These are phyloP conservation scores for Noctua comes DNA, from an alignment of 2,888 invertebrate species.

Conservation along the genomic window DNA sequence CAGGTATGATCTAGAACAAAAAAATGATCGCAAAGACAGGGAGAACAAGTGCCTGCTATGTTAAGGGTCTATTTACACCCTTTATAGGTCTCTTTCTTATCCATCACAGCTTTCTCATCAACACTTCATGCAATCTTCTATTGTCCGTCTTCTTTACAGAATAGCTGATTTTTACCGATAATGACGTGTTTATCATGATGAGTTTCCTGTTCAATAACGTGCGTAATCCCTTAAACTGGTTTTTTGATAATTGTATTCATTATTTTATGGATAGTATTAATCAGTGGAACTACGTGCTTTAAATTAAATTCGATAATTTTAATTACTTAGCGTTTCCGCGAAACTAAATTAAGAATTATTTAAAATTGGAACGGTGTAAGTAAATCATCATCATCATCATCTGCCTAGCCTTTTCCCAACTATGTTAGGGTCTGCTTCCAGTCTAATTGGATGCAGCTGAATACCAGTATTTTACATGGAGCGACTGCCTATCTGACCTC, in stretches of 20 bases:
- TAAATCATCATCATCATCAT: neutral
- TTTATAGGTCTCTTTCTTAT: neutral
- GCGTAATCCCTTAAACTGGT: neutral
- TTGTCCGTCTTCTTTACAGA: neutral
- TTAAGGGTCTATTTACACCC: too few species aligned
- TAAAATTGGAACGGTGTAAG: neutral
- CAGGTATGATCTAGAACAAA: too few species aligned
- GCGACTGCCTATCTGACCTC: too few species aligned
- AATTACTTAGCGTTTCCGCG: neutral
- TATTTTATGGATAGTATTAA: neutral
- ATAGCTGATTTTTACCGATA: neutral
- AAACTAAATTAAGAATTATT: neutral
- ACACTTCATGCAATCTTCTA: neutral
- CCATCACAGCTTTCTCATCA: neutral
- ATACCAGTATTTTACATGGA: too few species aligned
- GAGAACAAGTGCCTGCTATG: too few species aligned
- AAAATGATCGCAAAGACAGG: too few species aligned
- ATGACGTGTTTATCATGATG: neutral
- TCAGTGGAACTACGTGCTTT: neutral
- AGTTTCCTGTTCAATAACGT: neutral
- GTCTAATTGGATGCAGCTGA: too few species aligned
- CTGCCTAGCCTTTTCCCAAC: too few species aligned
- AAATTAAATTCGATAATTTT: neutral
- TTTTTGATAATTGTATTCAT: neutral
- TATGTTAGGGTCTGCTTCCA: too few species aligned